These are phyloP conservation scores for Okapia johnstoni DNA, from an alignment of 2,113 vertebrate genomes.

Conservation along the genomic window DNA sequence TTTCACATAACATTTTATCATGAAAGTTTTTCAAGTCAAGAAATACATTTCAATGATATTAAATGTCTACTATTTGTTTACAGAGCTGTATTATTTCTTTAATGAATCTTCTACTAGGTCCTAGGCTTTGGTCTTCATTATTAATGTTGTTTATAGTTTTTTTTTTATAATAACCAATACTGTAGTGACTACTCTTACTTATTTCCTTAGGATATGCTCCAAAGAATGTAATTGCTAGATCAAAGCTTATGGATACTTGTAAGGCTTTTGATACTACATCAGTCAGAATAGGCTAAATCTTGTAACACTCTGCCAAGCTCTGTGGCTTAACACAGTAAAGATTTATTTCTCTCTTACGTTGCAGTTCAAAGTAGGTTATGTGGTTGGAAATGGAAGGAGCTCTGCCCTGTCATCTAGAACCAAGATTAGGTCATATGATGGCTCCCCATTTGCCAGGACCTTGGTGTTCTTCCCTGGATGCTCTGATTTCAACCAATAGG, in stretches of 20 bases:
- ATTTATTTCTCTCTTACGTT: background rate
- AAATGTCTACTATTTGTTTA: background rate
- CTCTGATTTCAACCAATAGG: background rate
- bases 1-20: background rate
- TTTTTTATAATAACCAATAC: background rate
- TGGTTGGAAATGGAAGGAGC: background rate
- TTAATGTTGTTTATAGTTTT: background rate
- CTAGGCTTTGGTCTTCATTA: background rate
- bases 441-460: background rate
- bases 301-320: background rate
- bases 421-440: background rate
- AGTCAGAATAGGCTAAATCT: background rate
- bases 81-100: background rate
- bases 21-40: background rate
- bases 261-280: background rate
- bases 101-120: background rate
- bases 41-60: background rate
- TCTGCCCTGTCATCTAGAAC: background rate
- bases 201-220: background rate
- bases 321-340: background rate
- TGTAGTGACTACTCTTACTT: background rate
- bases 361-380: background rate
- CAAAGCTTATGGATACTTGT: background rate
- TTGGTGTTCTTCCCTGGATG: background rate
- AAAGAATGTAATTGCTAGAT: constrained; percentile 1